Base-by-base conservation (phyloP, 2,113 vertebrate species). In the Monarcha castaneiventris region DNA sequence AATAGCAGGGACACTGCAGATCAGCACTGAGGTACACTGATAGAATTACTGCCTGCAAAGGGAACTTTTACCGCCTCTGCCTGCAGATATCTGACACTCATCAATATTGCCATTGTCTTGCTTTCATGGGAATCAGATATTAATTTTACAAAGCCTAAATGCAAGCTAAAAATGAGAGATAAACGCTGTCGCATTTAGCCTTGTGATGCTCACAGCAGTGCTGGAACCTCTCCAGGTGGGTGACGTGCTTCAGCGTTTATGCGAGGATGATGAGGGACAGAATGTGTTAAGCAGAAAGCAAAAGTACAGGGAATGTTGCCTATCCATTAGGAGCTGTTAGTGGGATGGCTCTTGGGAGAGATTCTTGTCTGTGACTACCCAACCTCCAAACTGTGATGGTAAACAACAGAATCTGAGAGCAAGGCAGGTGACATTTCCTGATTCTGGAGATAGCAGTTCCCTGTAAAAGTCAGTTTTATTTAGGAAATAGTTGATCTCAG, bases 41-140 rank as follows among this genome's bases (percentile, higher is more conserved):
- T 94, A 94, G 90, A 93, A 94, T 96, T 96, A 92, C 94, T 93
- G 33, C 49, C 85, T 92, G 77, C 79, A 71, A 90, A 93, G 56
- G n/a, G 79, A 92, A 93, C 87, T 92, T 93, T 39, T 72, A 20
- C 55, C 0, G 1, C 55, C 52, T 74, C 93, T 96, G 83, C 93
- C 83, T 82, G 73, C 64, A 84, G 96, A 90, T 75, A 95, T 2
- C 80, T 78, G 94, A 96, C 89, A 78, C 93, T 97, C 27, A 8
- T 66, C 84, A 80, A 69, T 86, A 44, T 58, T 77, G 80, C 62
- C 78, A 87, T 87, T 96, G 84, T 83, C 76, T 88, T 87, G 58
- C 58, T 94, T 93, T 69, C 63, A 27, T 67, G 66, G 64, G 81
- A 94, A 94, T 80, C 79, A 30, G 74, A 89, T 89, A 95, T 92